Evolutionary conservation across 2,113 vertebrate genomes (phyloP).

Genomic region (Heterotis niloticus): DNA sequence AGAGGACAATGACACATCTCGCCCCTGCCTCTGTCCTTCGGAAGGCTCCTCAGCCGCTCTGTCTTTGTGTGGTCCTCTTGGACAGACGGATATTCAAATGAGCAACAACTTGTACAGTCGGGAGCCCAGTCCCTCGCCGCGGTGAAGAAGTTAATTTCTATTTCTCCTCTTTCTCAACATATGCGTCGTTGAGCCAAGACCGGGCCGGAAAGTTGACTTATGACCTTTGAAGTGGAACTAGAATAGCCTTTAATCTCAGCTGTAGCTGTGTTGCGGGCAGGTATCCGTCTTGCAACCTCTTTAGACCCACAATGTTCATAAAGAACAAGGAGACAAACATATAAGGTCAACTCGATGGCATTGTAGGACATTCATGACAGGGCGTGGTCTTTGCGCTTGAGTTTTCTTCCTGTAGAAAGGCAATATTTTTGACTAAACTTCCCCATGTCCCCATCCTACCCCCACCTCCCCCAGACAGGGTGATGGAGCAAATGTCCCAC

Average conservation of each 20-base stretch:
- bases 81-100: slow-evolving; percentile 66
- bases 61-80: slow-evolving; percentile 37
- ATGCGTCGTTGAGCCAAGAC: neutral
- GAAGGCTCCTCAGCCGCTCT: slow-evolving; percentile 36
- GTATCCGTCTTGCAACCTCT: too few relatives aligned
- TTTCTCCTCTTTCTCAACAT: neutral
- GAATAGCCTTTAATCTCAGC: slow-evolving; percentile 6
- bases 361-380: neutral
- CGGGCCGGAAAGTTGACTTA: neutral
- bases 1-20: slow-evolving; percentile 62
- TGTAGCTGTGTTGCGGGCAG: neutral
- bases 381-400: neutral
- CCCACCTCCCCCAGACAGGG: slow-evolving; percentile 33
- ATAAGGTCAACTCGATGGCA: neutral
- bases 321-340: too few relatives aligned
- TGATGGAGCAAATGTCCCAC: slow-evolving; percentile 48
- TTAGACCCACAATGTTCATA: too few relatives aligned
- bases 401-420: slow-evolving; percentile 23
- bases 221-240: slow-evolving; percentile 21
- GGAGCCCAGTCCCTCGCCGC: neutral
- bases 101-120: slow-evolving; percentile 41
- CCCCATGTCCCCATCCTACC: slow-evolving; percentile 24
- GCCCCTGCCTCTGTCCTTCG: slow-evolving; percentile 39
- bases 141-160: neutral
- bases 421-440: slow-evolving; percentile 50